phyloP scores from a whole-genome alignment of 2,797 vertebrate genomes.

The Naso thynnoides region DNA sequence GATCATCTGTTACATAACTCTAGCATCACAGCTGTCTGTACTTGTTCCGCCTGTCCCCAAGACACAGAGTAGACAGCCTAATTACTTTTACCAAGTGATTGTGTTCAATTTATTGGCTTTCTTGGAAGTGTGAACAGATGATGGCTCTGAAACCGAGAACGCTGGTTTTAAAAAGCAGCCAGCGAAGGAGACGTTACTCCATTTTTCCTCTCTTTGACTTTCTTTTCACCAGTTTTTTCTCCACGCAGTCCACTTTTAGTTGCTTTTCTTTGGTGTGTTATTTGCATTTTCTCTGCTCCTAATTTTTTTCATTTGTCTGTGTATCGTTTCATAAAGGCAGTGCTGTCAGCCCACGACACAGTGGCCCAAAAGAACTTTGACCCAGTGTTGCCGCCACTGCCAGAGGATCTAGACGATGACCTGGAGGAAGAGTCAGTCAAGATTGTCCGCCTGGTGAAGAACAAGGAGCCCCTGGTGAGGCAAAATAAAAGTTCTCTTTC shows the following conservation, averaged over 20 bases:
- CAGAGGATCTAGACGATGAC: slow-evolving; percentile 90
- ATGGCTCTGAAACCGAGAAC: slow-evolving; percentile 9
- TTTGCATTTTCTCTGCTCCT: background rate
- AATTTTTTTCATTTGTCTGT: background rate
- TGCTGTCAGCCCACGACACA: slow-evolving; percentile 93
- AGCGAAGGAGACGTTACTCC: background rate
- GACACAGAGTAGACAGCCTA: slow-evolving; percentile 33
- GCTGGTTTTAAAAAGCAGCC: slow-evolving; percentile 12
- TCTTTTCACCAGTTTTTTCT: background rate
- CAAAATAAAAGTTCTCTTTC: background rate
- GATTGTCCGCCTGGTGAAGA: slow-evolving; percentile 95
- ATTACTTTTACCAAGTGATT: slow-evolving; percentile 59
- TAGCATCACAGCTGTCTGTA: slow-evolving; percentile 18
- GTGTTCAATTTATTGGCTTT: slow-evolving; percentile 41
- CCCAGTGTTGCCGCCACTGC: slow-evolving; percentile 92
- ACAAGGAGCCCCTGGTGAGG: slow-evolving; percentile 93
- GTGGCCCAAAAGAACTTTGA: slow-evolving; percentile 97
- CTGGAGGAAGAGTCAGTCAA: slow-evolving; percentile 96
- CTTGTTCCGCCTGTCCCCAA: background rate
- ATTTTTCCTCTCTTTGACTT: background rate
- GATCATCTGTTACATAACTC: slow-evolving; percentile 38
- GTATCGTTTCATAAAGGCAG: slow-evolving; percentile 81
- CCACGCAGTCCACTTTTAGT: background rate
- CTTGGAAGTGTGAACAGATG: slow-evolving; percentile 17
- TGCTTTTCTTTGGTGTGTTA: background rate